Conservation (phyloP, 2,888 invertebrate genomes). For the Digitonthophagus gazella region DNA sequence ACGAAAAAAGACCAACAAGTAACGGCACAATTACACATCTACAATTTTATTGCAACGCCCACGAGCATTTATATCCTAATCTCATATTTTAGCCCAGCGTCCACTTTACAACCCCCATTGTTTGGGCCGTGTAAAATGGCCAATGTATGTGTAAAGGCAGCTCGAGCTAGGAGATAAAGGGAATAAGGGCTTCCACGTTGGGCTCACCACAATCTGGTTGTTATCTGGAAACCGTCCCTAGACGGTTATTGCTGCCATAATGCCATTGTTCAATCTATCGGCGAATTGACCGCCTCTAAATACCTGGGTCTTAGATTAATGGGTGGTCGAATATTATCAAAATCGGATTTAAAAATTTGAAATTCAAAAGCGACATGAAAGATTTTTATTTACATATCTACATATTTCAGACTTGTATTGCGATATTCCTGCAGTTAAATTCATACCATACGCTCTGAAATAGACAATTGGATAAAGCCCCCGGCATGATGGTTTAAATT, state of each 20-base stretch:
- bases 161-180: background rate
- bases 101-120: background rate
- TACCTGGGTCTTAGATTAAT: background rate
- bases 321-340: background rate
- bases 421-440: too few relatives aligned
- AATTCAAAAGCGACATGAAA: too few relatives aligned
- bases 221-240: background rate
- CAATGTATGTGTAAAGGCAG: background rate
- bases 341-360: too few relatives aligned
- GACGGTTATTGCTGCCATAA: background rate
- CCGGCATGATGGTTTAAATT: too few relatives aligned
- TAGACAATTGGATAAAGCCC: too few relatives aligned
- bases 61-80: background rate
- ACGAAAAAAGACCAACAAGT: too few relatives aligned
- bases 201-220: background rate
- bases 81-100: background rate
- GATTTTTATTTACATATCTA: too few relatives aligned
- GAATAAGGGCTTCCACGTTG: background rate
- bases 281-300: background rate
- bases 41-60: background rate
- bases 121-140: background rate
- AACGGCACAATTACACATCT: too few relatives aligned
- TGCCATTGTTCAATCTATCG: background rate
- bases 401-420: too few relatives aligned
- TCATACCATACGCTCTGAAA: too few relatives aligned